phyloP scores from a whole-genome alignment of 2,113 vertebrate genomes.

The Catagonus wagneri region DNA sequence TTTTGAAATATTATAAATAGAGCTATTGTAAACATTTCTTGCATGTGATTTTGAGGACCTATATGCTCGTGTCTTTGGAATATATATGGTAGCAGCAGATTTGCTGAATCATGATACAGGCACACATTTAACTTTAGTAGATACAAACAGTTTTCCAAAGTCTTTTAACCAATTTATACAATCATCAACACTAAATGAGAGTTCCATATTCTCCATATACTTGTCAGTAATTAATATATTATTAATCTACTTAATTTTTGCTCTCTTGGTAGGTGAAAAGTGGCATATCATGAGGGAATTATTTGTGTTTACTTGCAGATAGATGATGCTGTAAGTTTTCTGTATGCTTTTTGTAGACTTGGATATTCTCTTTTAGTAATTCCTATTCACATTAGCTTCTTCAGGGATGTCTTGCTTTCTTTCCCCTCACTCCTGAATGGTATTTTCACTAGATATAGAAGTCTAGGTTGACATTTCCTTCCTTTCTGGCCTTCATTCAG shows the following conservation, averaged over 20 bases:
- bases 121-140: neutral
- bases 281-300: neutral
- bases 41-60: neutral
- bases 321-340: neutral
- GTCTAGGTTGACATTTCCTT: neutral
- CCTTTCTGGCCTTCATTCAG: neutral
- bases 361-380: neutral
- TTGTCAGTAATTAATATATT: conserved; percentile 3
- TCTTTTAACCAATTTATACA: neutral
- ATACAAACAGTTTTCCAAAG: neutral
- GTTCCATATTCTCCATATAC: neutral
- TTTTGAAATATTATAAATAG: neutral
- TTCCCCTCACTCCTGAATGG: neutral
- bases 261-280: neutral
- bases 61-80: neutral
- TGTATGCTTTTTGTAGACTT: neutral
- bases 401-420: neutral
- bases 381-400: neutral
- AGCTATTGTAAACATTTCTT: neutral
- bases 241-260: neutral
- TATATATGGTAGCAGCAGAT: neutral
- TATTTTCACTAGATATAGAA: neutral
- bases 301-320: neutral
- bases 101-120: neutral
- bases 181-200: neutral